Conservation (phyloP, 2,113 vertebrate species). For the Hipposideros armiger region DNA sequence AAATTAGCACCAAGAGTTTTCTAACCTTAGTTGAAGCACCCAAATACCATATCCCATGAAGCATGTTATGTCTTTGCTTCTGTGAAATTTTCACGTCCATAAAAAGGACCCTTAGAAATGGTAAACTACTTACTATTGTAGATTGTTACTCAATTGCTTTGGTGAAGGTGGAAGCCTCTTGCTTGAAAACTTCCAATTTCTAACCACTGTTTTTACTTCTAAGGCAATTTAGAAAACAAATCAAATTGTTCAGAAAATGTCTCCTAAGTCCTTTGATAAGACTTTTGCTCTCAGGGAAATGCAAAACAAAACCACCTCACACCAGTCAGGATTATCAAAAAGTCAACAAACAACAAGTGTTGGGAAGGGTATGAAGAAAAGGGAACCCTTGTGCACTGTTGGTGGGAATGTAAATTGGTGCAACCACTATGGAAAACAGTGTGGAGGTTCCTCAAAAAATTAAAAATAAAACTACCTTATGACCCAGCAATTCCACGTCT, state of each 20-base stretch:
- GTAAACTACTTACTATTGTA: neutral
- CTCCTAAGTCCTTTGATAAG: neutral
- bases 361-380: no score
- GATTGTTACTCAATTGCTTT: neutral
- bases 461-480: neutral
- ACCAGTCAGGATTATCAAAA: no score
- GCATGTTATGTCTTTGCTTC: neutral
- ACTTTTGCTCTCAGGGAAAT: neutral
- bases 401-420: no score
- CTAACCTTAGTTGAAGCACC: neutral
- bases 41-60: neutral
- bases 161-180: neutral
- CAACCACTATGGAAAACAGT: no score
- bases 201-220: neutral
- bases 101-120: neutral
- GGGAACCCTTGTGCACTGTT: no score
- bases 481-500: neutral
- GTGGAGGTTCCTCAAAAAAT: no score
- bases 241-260: neutral
- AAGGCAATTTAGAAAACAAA: neutral
- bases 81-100: fast-evolving
- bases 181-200: neutral
- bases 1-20: no score
- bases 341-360: no score
- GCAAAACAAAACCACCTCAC: neutral